Base-by-base conservation (phyloP, 1,140 invertebrate genomes). In the Papilio machaon region DNA sequence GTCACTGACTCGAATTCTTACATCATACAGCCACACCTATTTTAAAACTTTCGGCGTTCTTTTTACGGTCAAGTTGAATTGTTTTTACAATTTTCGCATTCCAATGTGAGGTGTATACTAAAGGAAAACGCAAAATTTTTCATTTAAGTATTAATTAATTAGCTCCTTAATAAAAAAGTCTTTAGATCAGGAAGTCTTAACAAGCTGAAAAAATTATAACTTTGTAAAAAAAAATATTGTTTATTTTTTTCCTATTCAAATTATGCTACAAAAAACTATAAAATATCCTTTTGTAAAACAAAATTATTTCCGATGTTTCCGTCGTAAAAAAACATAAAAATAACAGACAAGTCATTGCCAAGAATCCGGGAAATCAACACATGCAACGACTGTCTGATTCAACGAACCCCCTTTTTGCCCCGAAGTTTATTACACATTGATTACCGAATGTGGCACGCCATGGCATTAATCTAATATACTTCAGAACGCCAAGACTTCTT, bases 21-120 rank as follows among this genome's bases (percentile, higher is more conserved):
- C 76, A 60, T 78, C 76, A 78, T n/a, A 60, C 30, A 78, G 76
- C 54, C 76, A 78, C 76, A 79, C 77, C 77, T 79, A 79, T 79
- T 79, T 64, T 67, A 79, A 58, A 30, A 77, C 52, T 79, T 79
- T 79, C 58, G 38, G 38, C 58, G 38, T 64, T 38, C 76, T 30
- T 35, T 64, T 52, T 79, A 38, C 19, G 77, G 77, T 79, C 77
- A 79, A 79, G 77, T 67, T 79, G 58, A 64, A 79, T 79, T 38
- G 77, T 67, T 79, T n/a, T 46, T n/a, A 79, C 43, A 43, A 79
- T 46, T 2, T 13, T 38, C 30, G 74, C 74, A 75, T 76, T 54
- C 47, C 19, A 52, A 75, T 49, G 38, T 46, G 54, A 64, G 54
- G 13, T 30, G 58, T 13, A 49, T 58, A 49, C 47, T 6, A 49